phyloP scores from a whole-genome alignment of 2,888 invertebrate genomes.

The Conus canariensis region DNA sequence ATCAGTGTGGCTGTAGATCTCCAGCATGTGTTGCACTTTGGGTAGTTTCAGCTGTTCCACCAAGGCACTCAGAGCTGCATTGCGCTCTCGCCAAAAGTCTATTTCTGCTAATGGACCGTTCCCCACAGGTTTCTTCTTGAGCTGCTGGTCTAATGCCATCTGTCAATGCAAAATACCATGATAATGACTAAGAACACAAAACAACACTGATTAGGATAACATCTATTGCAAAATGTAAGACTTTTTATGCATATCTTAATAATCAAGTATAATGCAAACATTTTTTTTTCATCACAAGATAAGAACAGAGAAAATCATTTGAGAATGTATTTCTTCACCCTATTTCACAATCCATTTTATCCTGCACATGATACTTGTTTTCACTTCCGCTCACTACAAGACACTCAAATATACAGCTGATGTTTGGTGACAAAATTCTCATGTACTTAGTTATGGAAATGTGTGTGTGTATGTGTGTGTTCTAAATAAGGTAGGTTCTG shows the following conservation, averaged over 20 bases:
- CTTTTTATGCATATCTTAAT: neutral
- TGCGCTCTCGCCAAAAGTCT: constrained; percentile 90
- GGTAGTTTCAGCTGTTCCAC: constrained; percentile 90
- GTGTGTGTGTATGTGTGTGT: too few relatives aligned
- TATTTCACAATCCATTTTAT: too few relatives aligned
- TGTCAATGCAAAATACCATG: neutral
- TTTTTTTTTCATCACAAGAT: too few relatives aligned
- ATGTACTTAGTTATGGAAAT: too few relatives aligned
- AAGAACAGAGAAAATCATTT: too few relatives aligned
- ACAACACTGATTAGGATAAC: neutral
- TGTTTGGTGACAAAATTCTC: too few relatives aligned
- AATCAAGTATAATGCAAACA: neutral
- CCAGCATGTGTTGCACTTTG: constrained; percentile 79
- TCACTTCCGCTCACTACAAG: too few relatives aligned
- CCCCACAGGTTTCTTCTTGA: constrained; percentile 81
- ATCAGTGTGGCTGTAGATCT: constrained; percentile 80
- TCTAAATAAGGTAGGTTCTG: too few relatives aligned
- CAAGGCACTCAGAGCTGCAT: constrained; percentile 87
- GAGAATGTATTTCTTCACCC: too few relatives aligned
- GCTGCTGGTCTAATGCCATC: constrained; percentile 71
- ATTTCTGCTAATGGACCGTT: constrained; percentile 91
- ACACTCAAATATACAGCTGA: too few relatives aligned
- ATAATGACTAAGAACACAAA: neutral
- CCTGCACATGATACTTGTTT: too few relatives aligned
- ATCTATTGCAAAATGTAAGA: neutral